These are phyloP conservation scores for Iselma pallidipennis DNA, from an alignment of 2,888 invertebrate species.

Conservation along the genomic window DNA sequence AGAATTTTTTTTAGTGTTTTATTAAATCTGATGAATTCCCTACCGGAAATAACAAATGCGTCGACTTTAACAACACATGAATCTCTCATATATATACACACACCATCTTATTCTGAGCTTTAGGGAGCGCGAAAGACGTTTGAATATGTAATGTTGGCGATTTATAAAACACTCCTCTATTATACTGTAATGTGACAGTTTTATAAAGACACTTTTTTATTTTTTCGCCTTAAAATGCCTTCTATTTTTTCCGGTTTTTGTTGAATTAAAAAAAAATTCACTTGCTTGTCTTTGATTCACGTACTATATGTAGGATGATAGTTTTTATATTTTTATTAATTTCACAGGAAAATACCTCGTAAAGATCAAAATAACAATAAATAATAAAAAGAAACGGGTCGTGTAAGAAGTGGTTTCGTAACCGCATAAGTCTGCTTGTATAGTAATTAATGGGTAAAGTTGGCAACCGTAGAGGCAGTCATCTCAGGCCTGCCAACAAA, in stretches of 20 bases:
- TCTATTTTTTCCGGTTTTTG: neutral
- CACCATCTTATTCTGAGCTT: neutral
- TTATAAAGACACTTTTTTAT: neutral
- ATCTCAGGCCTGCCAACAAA: conserved; percentile 45
- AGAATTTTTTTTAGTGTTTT: neutral
- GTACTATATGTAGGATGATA: too few relatives aligned
- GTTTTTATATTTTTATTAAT: neutral
- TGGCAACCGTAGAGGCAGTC: conserved; percentile 45
- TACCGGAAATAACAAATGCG: conserved; percentile 2
- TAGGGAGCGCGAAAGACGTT: neutral
- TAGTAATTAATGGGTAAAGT: conserved; percentile 53
- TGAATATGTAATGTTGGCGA: conserved; percentile 2
- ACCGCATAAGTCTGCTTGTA: conserved; percentile 41
- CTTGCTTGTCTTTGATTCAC: neutral
- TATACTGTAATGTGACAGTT: conserved; percentile 1
- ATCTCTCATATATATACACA: neutral
- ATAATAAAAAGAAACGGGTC: neutral
- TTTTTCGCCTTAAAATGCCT: too few relatives aligned
- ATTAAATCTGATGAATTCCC: conserved; percentile 1
- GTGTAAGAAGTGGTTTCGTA: conserved; percentile 17
- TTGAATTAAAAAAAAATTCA: neutral
- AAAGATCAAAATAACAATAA: neutral
- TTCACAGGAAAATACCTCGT: neutral
- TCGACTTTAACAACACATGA: conserved; percentile 2
- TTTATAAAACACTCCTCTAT: neutral